Evolutionary conservation across 1,140 invertebrate species (phyloP), one percentile per base, ranked within the genome.

Genomic region (Prorops nasuta): DNA sequence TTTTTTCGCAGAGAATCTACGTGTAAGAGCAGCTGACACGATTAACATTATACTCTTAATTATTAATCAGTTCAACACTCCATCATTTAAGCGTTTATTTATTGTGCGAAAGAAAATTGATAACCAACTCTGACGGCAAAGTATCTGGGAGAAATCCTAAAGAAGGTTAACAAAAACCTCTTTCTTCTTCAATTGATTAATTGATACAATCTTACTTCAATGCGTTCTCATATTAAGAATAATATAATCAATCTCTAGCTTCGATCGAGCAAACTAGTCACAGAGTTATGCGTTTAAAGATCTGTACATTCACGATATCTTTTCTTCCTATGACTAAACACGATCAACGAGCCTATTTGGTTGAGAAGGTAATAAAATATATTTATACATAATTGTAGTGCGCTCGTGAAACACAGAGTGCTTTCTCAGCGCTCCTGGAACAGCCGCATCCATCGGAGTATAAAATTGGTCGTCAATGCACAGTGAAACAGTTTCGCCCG

Each of bases 281-380:
- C 37, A 17, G 52, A 57, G 44, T 38, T 62, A 49, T 38, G 44
- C 24, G 9, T 51, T 35, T 38, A 53, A 57, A 54, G 31, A 53
- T 17, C 3, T 47, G 10, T 38, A 39, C 51, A 56, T 53, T 49
- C 51, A 49, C 40, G 54, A 51, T 41, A n/a, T n/a, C n/a, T n/a
- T n/a, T n/a, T n/a, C n/a, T n/a, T n/a, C 60, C 49, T 60, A 58
- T 44, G 44, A 58, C 58, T 56, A 63, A 56, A n/a, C n/a, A 61
- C 38, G 48, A 62, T 63, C 57, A 59, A 63, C 54, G 50, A 59
- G 60, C 63, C 44, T 52, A 63, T 64, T 65, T 66, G 56, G 54
- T 69, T 62, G 58, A 67, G 46, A 63, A 58, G 48, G 66, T 76
- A 73, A 69, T 77, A 77, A 77, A 77, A 76, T 75, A 76, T 65